Evolutionary conservation across 2,113 vertebrate species (phyloP).

Genomic region (Cranoglanis bouderius): DNA sequence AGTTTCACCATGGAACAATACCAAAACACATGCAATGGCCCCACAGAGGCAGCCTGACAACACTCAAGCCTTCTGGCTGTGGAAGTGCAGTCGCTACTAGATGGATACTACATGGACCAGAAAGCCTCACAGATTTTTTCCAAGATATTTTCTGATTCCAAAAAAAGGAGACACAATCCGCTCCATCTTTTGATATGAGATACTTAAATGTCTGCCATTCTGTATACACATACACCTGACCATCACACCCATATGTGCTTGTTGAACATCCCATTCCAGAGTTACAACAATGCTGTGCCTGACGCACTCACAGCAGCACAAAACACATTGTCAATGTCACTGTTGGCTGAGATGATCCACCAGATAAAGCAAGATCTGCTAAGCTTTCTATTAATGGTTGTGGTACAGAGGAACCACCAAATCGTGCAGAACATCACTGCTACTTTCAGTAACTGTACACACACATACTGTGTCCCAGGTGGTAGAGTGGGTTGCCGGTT

Average conservation of each 20-base stretch:
- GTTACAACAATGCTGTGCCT: too few relatives aligned
- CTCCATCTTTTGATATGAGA: neutral
- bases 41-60: neutral
- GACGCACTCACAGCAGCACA: too few relatives aligned
- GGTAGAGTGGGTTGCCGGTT: too few relatives aligned
- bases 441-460: neutral
- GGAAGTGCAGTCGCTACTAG: neutral
- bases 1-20: neutral
- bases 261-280: neutral
- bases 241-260: neutral
- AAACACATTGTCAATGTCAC: too few relatives aligned
- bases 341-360: too few relatives aligned
- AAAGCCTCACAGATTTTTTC: neutral
- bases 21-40: neutral
- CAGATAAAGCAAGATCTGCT: too few relatives aligned
- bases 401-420: neutral
- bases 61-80: neutral
- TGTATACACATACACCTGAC: neutral
- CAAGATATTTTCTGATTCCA: neutral
- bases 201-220: neutral
- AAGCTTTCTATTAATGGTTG: too few relatives aligned
- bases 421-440: neutral
- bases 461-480: neutral
- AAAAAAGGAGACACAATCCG: neutral
- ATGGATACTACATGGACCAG: neutral